Conservation (phyloP, 2,888 invertebrate species). For the Galerucella nymphaeae region DNA sequence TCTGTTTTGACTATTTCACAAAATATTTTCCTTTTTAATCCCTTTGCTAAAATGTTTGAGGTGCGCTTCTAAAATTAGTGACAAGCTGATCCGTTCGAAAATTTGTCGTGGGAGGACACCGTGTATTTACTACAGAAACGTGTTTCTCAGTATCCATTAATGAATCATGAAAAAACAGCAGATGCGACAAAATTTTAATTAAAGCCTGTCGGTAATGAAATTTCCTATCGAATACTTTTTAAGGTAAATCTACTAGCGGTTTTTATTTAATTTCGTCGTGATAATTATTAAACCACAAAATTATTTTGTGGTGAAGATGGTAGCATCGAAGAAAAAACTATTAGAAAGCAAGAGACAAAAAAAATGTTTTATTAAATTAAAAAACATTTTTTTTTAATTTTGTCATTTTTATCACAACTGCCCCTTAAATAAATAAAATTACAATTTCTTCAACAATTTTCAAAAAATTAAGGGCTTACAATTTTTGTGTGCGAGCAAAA, state of each 20-base stretch:
- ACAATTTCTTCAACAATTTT: no score
- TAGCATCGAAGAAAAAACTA: neutral
- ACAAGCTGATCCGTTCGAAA: neutral
- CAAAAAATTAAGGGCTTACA: no score
- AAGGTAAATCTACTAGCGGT: neutral
- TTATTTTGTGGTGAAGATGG: neutral
- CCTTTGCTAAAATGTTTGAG: no score
- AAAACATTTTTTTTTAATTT: no score
- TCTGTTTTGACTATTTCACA: no score
- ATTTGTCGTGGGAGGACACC: neutral
- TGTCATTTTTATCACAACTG: no score
- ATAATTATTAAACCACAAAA: slow-evolving; percentile 1
- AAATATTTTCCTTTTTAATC: no score
- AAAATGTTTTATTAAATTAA: neutral
- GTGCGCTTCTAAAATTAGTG: no score
- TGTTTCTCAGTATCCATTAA: slow-evolving; percentile 6
- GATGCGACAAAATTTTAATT: slow-evolving; percentile 11
- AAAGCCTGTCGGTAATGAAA: neutral
- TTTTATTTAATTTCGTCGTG: neutral
- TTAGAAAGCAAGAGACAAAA: neutral
- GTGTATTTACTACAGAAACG: neutral
- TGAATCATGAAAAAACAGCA: slow-evolving; percentile 16
- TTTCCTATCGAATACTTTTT: neutral
- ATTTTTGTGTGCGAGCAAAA: no score
- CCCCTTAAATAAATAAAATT: no score